Base-by-base conservation (phyloP, 2,888 invertebrate genomes). In the Cordilura impudica region DNA sequence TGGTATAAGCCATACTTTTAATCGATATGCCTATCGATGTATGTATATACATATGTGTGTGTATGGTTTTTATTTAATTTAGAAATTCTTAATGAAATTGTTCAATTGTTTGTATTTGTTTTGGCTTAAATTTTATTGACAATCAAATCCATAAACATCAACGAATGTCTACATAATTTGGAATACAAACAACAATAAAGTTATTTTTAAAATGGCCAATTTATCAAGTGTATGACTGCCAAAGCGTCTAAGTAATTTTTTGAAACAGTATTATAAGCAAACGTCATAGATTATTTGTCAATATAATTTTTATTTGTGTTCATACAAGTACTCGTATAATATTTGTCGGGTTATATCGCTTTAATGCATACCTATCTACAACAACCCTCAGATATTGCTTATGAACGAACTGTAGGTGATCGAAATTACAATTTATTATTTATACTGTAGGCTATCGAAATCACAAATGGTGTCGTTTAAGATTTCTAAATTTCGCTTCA, bases 141-240 rank as follows among this genome's bases (percentile, higher is more conserved):
- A 72, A 65, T 72, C 72, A 67, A 45, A n/a, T 39, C 4, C 35
- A 39, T 39, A n/a, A 39, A 39, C 8, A 39, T 10, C 2, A 2
- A 39, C 0, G 4, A 39, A 39, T 4, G n/a, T 10, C 2, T 10
- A 39, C 0, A 39, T 21, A 60, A 23, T 67, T 67, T 35, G 6
- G 19, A 51, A 35, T 60, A 66, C 21, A 66, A 66, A 66, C 70
- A 74, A 58, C 61, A 67, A 71, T 58, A 79, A 71, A 74, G 66
- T 47, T 71, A 61, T 78, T 54, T 60, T 14, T 19, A 23, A 65
- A 66, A 66, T 71, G 66, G 21, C 54, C 74, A 79, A 74, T 74
- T 74, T 66, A 66, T 79, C 66, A 71, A 47, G 54, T 66, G 14
- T 35, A 8, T 35, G 45, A n/a, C 8, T 49, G 31, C n/a, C 18